Evolutionary conservation across 2,888 invertebrate species (phyloP).

Genomic region (Malachius bipustulatus): DNA sequence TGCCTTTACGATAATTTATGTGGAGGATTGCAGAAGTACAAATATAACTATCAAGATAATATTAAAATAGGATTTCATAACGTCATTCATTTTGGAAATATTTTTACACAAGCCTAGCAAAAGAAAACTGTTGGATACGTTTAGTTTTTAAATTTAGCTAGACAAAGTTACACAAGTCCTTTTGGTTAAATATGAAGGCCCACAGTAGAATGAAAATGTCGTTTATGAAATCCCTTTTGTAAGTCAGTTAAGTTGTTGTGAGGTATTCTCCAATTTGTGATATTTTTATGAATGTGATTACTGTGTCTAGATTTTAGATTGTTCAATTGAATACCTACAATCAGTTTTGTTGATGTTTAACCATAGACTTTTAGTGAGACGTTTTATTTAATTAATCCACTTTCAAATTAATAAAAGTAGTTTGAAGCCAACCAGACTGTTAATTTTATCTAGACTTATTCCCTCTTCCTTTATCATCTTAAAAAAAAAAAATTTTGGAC

Average conservation of each 20-base stretch:
- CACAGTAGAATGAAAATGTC: neutral
- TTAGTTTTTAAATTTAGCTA: neutral
- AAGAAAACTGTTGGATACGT: constrained; percentile 8
- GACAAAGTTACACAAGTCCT: too few species aligned
- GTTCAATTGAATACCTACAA: constrained; percentile 36
- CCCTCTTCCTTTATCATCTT: too few species aligned
- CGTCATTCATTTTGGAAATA: constrained; percentile 19
- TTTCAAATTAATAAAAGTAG: constrained; percentile 33
- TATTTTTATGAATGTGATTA: constrained; percentile 38
- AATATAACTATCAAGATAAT: constrained; percentile 23
- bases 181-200: too few species aligned
- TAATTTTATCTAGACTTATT: constrained; percentile 14
- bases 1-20: too few species aligned
- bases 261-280: constrained; percentile 36
- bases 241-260: constrained; percentile 31
- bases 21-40: constrained; percentile 25
- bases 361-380: constrained; percentile 38
- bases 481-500: too few species aligned
- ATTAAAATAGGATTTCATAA: constrained; percentile 22
- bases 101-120: constrained; percentile 11
- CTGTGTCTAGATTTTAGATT: constrained; percentile 37
- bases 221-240: constrained; percentile 31
- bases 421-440: constrained; percentile 25
- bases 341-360: constrained; percentile 38
- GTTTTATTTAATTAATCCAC: constrained; percentile 36